Base-by-base conservation (phyloP, 2,113 vertebrate species). In the Hyperopisus bebe region DNA sequence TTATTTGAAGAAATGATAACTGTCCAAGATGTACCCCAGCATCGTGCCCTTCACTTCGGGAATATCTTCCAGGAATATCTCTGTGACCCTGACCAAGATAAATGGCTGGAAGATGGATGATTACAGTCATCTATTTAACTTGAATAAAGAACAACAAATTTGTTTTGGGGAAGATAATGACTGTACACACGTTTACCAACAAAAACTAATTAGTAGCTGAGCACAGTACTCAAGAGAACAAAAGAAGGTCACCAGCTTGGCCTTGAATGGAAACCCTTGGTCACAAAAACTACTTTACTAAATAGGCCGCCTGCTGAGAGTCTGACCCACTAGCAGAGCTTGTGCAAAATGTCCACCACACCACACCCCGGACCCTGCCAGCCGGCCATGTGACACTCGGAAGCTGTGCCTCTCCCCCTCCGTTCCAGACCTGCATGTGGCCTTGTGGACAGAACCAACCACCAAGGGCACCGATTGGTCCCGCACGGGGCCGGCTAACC, bases 131-230 rank as follows among this genome's bases (percentile, higher is more conserved):
- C 31, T 39, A 35, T 77, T 39, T 39, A 77, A 77, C 13, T 77
- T 39, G 31, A 80, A 80, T 80, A 80, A 80, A 80, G 74, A 80
- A 80, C 35, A 80, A 80, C 74, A 80, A 80, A 80, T 80, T 35
- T 80, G 74, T 80, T 39, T 42, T 42, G 74, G 35, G 5, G 74
- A 39, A 7, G 74, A 80, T 42, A 42, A 80, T 80, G 35, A 80
- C 74, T 80, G 74, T 80, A 35, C 35, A 42, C 31, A 42, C 74
- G 42, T 80, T 80, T 80, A 80, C 31, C 74, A 80, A 19, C 31
- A 39, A 70, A 10, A 31, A 70, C 62, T 70, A 70, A 80, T 80
- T 80, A 39, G 35, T 80, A 42, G 31, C 74, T 19, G 27, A 31
- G 62, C 62, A 31, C 62, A 70, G 62, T 80, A 39, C 74, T 80